phyloP scores from a whole-genome alignment of 2,888 invertebrate species.

The Galerucella nymphaeae region DNA sequence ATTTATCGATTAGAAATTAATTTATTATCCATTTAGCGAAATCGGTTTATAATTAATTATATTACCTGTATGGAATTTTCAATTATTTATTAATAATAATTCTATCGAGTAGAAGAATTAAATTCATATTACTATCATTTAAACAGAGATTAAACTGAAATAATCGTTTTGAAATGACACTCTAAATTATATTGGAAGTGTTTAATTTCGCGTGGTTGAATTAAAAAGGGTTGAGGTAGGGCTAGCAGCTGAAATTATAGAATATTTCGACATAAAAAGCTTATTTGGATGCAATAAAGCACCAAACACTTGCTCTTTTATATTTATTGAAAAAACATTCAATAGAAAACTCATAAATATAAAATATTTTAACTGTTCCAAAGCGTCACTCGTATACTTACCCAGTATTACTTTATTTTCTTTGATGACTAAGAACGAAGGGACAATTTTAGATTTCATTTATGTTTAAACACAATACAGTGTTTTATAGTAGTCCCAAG shows the following conservation, averaged over 20 bases:
- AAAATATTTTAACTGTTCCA: not conserved
- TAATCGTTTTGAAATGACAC: too few species aligned
- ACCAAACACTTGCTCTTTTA: too few species aligned
- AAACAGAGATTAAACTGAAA: too few species aligned
- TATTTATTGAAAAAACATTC: too few species aligned
- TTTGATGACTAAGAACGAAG: not conserved
- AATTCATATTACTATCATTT: too few species aligned
- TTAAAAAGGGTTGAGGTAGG: too few species aligned
- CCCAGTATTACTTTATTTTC: not conserved
- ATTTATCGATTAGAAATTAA: not conserved
- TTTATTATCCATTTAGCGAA: not conserved
- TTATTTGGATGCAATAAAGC: too few species aligned
- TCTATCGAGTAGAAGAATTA: not conserved
- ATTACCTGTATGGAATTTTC: not conserved
- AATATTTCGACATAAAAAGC: too few species aligned
- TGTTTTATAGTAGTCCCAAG: not conserved
- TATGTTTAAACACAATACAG: slow-evolving; percentile 9
- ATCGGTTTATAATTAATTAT: not conserved
- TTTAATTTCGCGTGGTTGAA: too few species aligned
- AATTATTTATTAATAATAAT: not conserved
- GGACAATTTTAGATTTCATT: slow-evolving; percentile 11
- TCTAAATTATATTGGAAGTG: too few species aligned
- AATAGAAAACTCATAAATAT: not conserved
- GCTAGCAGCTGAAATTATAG: too few species aligned
- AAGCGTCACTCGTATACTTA: not conserved